Conservation (phyloP, 2,113 vertebrate genomes). For the Campylomormyrus numenius region DNA sequence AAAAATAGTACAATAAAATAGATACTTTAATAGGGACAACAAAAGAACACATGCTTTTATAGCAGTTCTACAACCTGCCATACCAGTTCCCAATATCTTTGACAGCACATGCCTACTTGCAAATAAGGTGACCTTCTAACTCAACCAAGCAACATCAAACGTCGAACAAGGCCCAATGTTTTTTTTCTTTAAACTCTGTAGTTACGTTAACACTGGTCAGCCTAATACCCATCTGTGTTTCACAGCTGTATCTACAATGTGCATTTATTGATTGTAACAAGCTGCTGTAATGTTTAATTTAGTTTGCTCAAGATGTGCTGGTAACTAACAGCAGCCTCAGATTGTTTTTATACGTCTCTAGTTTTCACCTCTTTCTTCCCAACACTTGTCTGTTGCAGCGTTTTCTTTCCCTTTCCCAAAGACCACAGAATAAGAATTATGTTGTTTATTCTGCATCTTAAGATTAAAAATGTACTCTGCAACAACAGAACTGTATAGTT, state of each 20-base stretch:
- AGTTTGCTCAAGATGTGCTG: background rate
- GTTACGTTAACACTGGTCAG: background rate
- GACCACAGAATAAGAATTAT: background rate
- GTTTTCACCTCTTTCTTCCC: background rate
- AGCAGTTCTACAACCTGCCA: background rate
- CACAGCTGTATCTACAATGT: slow-evolving; percentile 6
- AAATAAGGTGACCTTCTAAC: background rate
- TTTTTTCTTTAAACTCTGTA: background rate
- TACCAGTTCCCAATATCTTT: background rate
- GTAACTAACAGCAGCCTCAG: background rate
- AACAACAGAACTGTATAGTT: background rate
- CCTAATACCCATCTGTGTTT: background rate
- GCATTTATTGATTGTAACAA: background rate
- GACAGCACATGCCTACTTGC: background rate
- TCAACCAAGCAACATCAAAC: background rate
- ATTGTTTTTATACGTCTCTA: background rate
- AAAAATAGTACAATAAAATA: background rate
- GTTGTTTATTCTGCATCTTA: background rate
- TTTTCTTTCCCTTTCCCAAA: background rate
- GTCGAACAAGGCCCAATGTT: background rate
- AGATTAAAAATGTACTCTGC: background rate
- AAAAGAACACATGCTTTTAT: background rate
- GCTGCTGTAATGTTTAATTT: background rate
- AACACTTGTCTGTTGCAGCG: background rate
- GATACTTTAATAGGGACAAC: background rate